These are phyloP conservation scores for Cyphomyrus discorhynchus DNA, from an alignment of 2,113 vertebrate genomes.

Conservation along the genomic window DNA sequence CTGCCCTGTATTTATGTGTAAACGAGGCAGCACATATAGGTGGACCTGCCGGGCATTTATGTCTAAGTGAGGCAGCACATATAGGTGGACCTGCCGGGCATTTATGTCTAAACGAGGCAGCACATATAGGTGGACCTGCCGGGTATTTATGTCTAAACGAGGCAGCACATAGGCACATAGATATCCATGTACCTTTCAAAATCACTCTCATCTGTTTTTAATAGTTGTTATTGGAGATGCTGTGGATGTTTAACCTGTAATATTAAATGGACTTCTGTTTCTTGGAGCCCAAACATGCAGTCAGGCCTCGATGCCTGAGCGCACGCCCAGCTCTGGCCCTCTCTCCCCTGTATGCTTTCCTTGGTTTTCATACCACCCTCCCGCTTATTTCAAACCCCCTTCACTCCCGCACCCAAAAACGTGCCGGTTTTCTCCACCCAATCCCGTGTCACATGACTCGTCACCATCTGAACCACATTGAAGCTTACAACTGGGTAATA, in stretches of 20 bases:
- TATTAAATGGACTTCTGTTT: neutral
- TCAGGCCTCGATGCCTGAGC: neutral
- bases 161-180: neutral
- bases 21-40: no score
- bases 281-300: neutral
- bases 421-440: neutral
- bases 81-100: no score
- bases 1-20: no score
- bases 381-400: neutral
- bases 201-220: neutral
- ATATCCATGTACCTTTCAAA: neutral
- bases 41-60: no score
- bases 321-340: neutral
- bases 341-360: neutral
- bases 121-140: no score
- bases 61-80: no score
- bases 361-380: neutral
- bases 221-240: neutral
- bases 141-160: no score
- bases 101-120: no score
- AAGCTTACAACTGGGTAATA: neutral
- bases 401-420: neutral
- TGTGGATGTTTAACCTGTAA: neutral
- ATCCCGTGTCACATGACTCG: neutral
- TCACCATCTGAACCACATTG: neutral